Conservation (phyloP, 2,797 vertebrate species). For the Alca torda region DNA sequence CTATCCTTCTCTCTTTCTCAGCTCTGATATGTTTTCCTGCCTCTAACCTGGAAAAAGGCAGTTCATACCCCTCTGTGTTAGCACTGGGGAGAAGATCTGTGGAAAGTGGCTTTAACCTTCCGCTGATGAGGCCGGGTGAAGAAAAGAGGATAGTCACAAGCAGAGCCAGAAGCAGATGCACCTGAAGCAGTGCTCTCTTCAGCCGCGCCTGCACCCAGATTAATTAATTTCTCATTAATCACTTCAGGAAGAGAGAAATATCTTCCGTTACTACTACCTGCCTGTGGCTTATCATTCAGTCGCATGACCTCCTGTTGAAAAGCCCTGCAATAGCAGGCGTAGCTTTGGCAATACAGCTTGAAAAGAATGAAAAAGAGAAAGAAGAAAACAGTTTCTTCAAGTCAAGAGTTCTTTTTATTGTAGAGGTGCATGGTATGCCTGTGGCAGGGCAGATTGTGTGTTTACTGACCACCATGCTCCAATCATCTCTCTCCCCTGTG, state of each 20-base stretch:
- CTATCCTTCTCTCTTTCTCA: not conserved
- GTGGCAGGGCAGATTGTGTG: not conserved
- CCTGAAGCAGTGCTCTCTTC: not conserved
- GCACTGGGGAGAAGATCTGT: not conserved
- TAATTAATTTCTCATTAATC: not conserved
- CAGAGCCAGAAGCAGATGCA: not conserved
- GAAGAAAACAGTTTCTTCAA: not conserved
- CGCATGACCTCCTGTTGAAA: not conserved
- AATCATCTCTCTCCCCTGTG: not conserved
- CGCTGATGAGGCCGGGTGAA: not conserved
- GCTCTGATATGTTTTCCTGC: not conserved
- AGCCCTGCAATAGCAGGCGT: not conserved
- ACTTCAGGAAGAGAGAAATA: not conserved
- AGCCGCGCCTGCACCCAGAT: not conserved
- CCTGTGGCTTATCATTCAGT: fast-evolving
- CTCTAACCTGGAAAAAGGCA: not conserved
- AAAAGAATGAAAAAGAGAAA: not conserved
- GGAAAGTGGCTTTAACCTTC: not conserved
- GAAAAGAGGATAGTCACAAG: not conserved
- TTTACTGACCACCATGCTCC: not conserved
- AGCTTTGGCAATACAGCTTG: not conserved
- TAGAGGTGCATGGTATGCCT: not conserved
- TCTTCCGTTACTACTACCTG: not conserved
- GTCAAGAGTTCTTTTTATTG: not conserved
- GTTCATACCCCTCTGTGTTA: not conserved